Percentiles rank a stretch among this genome's conserved stretches.
phyloP scores from a whole-genome alignment of 2,797 vertebrate species.

The Sebastolobus alascanus region DNA sequence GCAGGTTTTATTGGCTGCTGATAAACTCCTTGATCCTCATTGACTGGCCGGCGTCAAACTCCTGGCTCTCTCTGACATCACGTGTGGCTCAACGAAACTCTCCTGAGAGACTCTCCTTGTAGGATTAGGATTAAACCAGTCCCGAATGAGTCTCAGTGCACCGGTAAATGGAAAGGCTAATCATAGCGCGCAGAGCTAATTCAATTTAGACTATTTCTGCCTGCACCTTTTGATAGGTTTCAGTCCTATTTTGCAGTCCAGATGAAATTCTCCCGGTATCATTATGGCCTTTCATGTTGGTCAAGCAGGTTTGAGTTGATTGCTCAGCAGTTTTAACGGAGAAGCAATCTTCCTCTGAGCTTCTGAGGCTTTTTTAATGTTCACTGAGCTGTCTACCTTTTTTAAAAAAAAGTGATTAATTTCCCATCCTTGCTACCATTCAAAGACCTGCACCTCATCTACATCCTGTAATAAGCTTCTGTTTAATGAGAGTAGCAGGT shows the following conservation, averaged over 20 bases:
- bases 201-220: conserved; percentile 58
- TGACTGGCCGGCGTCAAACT: conserved; percentile 38
- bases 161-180: conserved; percentile 43
- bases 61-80: conserved; percentile 50
- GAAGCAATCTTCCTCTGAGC: conserved; percentile 16
- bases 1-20: conserved; percentile 46
- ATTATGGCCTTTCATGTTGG: conserved; percentile 32
- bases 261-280: conserved; percentile 38
- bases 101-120: conserved; percentile 53
- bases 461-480: conserved; percentile 19
- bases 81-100: conserved; percentile 55
- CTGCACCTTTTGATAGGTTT: conserved; percentile 26
- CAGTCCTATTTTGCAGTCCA: conserved; percentile 23
- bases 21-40: conserved; percentile 59
- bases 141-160: conserved; percentile 54
- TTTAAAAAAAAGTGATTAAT: conserved; percentile 16
- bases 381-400: conserved; percentile 1
- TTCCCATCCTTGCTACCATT: conserved; percentile 25
- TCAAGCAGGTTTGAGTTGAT: conserved; percentile 36
- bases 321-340: conserved; percentile 45
- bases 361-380: background rate
- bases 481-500: conserved; percentile 22
- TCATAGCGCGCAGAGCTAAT: conserved; percentile 59
- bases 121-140: conserved; percentile 79
- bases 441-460: conserved; percentile 24